Evolutionary conservation across 1,140 invertebrate genomes (phyloP), one percentile per base, ranked within the genome.

Genomic region (Hylyphantes graminicola): DNA sequence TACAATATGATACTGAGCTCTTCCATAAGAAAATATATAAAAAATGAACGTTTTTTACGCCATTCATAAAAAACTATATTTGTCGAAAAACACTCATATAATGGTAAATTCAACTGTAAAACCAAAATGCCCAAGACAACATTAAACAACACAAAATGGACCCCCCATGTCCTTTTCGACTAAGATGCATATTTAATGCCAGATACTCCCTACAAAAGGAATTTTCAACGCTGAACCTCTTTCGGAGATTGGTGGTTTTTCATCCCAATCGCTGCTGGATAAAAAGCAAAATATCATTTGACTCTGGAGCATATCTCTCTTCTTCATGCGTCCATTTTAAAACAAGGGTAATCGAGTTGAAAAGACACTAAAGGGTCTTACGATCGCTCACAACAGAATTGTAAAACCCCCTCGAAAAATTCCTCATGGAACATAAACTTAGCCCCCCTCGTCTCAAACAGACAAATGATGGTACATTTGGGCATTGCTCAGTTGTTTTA

Each of bases 401-500:
- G 35, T 35, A 35, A 35, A 35, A 35, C 1, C 35, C 35, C 35
- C 35, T 35, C 35, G 35, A 35, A 35, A 35, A 35, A 35, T 35
- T 35, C 35, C 35, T 35, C 35, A 35, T 35, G 35, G 35, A 35
- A 35, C 48, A 65, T 65, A 57, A 11, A 74, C n/a, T 48, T 76
- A 48, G 2, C 4, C 8, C 65, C 59, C 17, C 0, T 48, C 50
- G 50, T 70, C 51, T 48, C n/a, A 78, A 51, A 73, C 65, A 81
- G 78, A 63, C 78, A 81, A 81, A 81, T 73, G 78, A 81, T 81
- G 50, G 68, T 81, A 73, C 78, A 57, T 63, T 73, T 63, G 57
- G 78, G 78, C n/a, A 70, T 67, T 17, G 55, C 53, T 70, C 54
- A 35, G 19, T 50, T 68, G 19, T 81, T 50, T 21, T 57, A 54